Conservation (phyloP, 1,140 invertebrate genomes). For the Drosophila equinoxialis region DNA sequence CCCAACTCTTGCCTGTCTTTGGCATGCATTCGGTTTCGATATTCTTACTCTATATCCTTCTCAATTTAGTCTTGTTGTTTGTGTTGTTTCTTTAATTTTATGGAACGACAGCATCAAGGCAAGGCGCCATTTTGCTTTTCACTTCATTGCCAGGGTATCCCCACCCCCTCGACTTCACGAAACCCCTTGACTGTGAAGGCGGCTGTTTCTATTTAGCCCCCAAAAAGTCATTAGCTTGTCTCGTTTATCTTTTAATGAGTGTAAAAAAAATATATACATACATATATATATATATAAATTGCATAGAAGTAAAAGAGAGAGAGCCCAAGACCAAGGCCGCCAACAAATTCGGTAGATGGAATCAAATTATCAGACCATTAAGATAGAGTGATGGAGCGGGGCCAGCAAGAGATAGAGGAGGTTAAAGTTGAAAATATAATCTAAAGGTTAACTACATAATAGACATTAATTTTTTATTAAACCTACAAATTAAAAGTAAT, state of each 20-base stretch:
- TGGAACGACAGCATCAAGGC: slow-evolving; percentile 65
- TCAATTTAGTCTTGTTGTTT: not conserved
- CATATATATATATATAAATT: slow-evolving; percentile 38
- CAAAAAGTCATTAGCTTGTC: slow-evolving; percentile 77
- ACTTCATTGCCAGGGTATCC: slow-evolving; percentile 59
- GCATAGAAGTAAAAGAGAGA: not conserved
- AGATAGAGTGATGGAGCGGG: not conserved
- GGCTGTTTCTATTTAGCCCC: slow-evolving; percentile 59
- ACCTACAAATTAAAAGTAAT: not conserved
- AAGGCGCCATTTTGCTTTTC: slow-evolving; percentile 69
- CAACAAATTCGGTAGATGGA: slow-evolving; percentile 26
- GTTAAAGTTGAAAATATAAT: slow-evolving; percentile 11
- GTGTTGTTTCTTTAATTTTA: slow-evolving; percentile 55
- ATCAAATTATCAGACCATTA: slow-evolving; percentile 56
- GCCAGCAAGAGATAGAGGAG: not conserved
- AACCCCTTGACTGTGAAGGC: slow-evolving; percentile 10
- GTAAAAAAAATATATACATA: slow-evolving; percentile 48
- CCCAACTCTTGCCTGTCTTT: slow-evolving; percentile 54
- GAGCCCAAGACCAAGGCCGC: slow-evolving; percentile 26
- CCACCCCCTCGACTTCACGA: no score
- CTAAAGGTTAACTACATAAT: slow-evolving; percentile 16
- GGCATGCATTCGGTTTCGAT: slow-evolving; percentile 44
- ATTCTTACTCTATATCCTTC: not conserved
- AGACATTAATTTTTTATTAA: slow-evolving; percentile 6
- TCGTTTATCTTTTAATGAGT: slow-evolving; percentile 81